A percentile compares a stretch with the other conserved stretches of the same genome.
These are phyloP conservation scores for Poeciliopsis gracilis DNA, from an alignment of 2,797 vertebrate genomes.

Conservation along the genomic window DNA sequence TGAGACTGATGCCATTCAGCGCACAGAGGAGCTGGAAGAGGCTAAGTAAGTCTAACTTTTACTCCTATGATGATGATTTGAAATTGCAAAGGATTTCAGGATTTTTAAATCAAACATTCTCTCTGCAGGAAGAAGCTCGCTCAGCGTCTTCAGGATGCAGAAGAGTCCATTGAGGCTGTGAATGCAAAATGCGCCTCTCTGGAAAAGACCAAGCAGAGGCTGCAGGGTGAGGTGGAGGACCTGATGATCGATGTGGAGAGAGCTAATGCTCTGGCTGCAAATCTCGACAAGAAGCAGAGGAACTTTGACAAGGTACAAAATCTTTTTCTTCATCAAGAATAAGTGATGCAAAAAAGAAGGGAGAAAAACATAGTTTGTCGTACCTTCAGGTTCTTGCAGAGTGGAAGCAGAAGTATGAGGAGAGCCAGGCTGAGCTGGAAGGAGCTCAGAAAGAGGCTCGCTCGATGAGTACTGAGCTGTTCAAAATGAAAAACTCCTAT, in stretches of 20 bases:
- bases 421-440: slow-evolving; percentile 87
- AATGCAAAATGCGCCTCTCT: slow-evolving; percentile 89
- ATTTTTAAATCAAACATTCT: background rate
- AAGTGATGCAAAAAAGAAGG: too few species aligned
- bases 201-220: slow-evolving; percentile 85
- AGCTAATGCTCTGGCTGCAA: slow-evolving; percentile 80
- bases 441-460: slow-evolving; percentile 86
- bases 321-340: too few species aligned
- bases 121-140: slow-evolving; percentile 86
- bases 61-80: background rate
- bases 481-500: slow-evolving; percentile 90
- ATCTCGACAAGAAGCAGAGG: slow-evolving; percentile 79
- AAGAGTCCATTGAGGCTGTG: slow-evolving; percentile 85
- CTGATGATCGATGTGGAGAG: slow-evolving; percentile 88
- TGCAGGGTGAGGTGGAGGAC: slow-evolving; percentile 87
- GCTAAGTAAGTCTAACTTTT: slow-evolving; percentile 74
- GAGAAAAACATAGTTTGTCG: too few species aligned
- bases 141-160: slow-evolving; percentile 86
- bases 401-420: slow-evolving; percentile 91
- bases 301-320: slow-evolving; percentile 69
- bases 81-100: slow-evolving; percentile 39
- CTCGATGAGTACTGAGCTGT: slow-evolving; percentile 87
- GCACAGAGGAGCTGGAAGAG: slow-evolving; percentile 86
- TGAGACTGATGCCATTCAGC: slow-evolving; percentile 86
- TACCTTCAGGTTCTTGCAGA: slow-evolving; percentile 77